phyloP scores from a whole-genome alignment of 2,888 invertebrate genomes.

The Mimachlamys varia region DNA sequence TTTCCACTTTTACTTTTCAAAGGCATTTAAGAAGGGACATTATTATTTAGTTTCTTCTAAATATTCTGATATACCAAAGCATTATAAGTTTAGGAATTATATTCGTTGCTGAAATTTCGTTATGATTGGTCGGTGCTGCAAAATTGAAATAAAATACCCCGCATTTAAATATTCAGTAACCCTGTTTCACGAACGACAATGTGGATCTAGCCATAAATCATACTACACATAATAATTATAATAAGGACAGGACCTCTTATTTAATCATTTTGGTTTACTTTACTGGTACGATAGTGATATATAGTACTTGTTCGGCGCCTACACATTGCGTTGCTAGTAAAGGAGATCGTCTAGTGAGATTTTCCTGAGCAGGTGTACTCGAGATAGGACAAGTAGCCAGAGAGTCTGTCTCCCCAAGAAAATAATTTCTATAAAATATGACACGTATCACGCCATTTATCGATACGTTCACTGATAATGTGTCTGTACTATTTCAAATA shows the following conservation, averaged over 20 bases:
- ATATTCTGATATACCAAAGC: no score
- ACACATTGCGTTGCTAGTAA: not conserved
- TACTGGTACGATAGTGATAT: not conserved
- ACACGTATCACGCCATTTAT: slow-evolving; percentile 23
- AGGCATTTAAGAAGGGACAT: no score
- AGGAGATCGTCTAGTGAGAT: not conserved
- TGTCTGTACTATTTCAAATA: slow-evolving; percentile 14
- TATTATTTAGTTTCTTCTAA: no score
- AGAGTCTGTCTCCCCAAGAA: slow-evolving; percentile 1
- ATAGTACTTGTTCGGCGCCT: not conserved
- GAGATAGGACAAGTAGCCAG: not conserved
- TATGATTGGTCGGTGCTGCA: no score
- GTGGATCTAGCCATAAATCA: not conserved
- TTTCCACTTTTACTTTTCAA: no score
- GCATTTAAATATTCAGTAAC: not conserved
- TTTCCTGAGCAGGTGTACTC: not conserved
- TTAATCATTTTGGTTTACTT: not conserved
- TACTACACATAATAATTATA: not conserved
- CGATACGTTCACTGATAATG: not conserved
- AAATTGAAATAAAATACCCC: not conserved
- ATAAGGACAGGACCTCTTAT: not conserved
- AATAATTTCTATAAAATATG: slow-evolving; percentile 34
- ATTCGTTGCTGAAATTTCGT: no score
- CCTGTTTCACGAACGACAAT: not conserved
- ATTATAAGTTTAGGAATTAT: no score